These are phyloP conservation scores for Clarias macrocephalus DNA, from an alignment of 2,113 vertebrate genomes.

Conservation along the genomic window DNA sequence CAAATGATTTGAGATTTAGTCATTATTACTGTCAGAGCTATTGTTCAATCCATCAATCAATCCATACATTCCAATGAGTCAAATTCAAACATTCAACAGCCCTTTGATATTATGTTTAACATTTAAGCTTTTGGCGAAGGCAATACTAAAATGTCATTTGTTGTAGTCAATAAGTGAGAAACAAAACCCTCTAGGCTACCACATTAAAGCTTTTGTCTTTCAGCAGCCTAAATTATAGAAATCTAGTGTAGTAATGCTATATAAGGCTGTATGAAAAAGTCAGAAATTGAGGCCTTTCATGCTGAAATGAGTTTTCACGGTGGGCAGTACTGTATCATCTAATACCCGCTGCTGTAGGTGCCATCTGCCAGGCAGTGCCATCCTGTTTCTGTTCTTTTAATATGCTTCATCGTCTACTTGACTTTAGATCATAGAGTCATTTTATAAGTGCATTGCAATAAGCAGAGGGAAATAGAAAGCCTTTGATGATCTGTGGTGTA, in stretches of 20 bases:
- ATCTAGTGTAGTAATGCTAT: neutral
- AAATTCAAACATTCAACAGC: neutral
- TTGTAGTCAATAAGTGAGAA: conserved; percentile 9
- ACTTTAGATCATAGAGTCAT: conserved; percentile 34
- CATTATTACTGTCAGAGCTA: neutral
- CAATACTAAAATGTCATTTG: neutral
- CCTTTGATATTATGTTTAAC: neutral
- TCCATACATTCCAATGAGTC: neutral
- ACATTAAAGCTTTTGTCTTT: neutral
- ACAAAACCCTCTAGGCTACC: neutral
- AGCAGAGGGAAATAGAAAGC: conserved; percentile 17
- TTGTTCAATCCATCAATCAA: neutral
- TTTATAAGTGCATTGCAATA: conserved; percentile 35
- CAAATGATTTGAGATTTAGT: neutral
- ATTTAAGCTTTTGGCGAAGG: neutral
- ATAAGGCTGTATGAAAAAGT: neutral
- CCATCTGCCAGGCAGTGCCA: conserved; percentile 27
- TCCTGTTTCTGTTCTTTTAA: conserved; percentile 36
- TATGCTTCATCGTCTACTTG: conserved; percentile 40
- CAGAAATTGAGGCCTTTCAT: neutral
- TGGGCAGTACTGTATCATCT: neutral
- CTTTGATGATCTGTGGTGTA: conserved; percentile 42
- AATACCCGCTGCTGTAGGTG: neutral
- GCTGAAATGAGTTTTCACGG: neutral
- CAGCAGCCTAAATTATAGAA: conserved; percentile 5